Conservation (phyloP, 2,797 vertebrate genomes). For the Rousettus madagascariensis region DNA sequence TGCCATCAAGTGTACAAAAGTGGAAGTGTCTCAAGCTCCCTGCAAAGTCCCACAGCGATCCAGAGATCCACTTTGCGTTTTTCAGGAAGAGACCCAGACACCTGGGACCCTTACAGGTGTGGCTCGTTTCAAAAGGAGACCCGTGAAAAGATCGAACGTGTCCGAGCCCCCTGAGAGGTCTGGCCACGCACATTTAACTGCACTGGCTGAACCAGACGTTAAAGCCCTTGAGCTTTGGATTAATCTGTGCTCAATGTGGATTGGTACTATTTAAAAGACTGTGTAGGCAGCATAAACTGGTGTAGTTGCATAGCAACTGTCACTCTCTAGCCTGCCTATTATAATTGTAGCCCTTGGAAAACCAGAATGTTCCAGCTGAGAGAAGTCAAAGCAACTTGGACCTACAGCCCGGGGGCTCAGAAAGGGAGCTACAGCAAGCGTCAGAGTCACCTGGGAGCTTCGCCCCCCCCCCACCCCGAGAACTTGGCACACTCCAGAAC, state of each 20-base stretch:
- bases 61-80: not conserved
- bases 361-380: not conserved
- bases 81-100: not conserved
- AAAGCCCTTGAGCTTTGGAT: not conserved
- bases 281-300: not conserved
- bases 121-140: not conserved
- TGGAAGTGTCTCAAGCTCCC: not conserved
- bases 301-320: not conserved
- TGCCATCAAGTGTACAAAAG: constrained; percentile 12
- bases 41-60: not conserved
- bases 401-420: not conserved
- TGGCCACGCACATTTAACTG: not conserved
- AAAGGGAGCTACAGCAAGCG: not conserved
- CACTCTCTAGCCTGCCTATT: not conserved
- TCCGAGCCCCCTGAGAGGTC: not conserved
- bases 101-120: not conserved
- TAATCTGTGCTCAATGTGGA: not conserved
- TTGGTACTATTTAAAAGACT: not conserved
- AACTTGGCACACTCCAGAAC: not conserved
- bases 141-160: not conserved
- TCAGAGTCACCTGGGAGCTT: no score
- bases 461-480: not conserved
- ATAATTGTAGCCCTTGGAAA: not conserved
- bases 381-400: not conserved
- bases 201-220: not conserved